A percentile compares a stretch with the other conserved stretches of the same genome.
phyloP scores from a whole-genome alignment of 2,888 invertebrate species.

The Pyrrhosoma nymphula region DNA sequence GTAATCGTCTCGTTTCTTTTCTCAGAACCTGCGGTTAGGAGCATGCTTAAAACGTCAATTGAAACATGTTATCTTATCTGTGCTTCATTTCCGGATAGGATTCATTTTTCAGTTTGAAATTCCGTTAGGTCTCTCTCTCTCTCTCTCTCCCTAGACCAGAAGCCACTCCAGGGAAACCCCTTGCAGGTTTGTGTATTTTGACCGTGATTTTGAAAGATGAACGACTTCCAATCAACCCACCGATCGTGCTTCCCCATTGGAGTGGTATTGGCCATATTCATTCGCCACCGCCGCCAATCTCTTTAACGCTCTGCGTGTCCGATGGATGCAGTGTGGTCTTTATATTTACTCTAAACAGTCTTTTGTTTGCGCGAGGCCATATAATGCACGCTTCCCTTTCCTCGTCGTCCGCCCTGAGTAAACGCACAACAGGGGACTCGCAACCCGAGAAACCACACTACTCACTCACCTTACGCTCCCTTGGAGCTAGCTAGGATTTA shows the following conservation, averaged over 20 bases:
- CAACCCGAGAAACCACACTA: background rate
- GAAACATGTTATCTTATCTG: too few relatives aligned
- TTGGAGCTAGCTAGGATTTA: constrained; percentile 31
- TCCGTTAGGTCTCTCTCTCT: background rate
- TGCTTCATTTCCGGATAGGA: too few relatives aligned
- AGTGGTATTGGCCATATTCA: background rate
- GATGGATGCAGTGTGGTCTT: background rate
- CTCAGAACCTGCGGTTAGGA: too few relatives aligned
- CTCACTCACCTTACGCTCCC: background rate
- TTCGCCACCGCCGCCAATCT: background rate
- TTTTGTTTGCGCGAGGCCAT: constrained; percentile 24
- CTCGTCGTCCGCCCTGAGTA: background rate
- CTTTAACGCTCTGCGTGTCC: background rate
- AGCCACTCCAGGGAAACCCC: background rate
- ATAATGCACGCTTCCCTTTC: background rate
- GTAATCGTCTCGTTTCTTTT: too few relatives aligned
- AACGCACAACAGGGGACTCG: background rate
- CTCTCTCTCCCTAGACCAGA: background rate
- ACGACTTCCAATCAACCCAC: background rate
- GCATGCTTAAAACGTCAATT: too few relatives aligned
- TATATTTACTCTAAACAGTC: background rate
- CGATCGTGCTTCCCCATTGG: background rate
- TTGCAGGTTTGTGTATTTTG: background rate
- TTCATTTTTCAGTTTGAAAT: too few relatives aligned
- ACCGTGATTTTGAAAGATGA: background rate